phyloP scores from a whole-genome alignment of 1,140 invertebrate genomes.

The Brachionus rotundiformis region DNA sequence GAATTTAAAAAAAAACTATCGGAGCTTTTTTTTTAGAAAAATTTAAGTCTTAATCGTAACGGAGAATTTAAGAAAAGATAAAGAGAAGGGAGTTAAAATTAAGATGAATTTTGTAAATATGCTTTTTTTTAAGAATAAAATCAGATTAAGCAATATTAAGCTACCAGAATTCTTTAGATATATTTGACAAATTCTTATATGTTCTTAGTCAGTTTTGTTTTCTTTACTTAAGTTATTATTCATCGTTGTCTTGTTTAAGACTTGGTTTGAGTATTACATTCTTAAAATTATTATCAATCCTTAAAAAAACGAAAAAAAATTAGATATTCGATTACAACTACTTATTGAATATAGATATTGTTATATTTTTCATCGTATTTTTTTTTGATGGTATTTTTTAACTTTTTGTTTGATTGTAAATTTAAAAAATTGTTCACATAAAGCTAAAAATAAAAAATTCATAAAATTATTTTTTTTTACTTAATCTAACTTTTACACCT shows the following conservation, averaged over 20 bases:
- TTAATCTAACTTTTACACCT: not conserved
- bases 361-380: slow-evolving; percentile 1
- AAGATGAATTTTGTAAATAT: slow-evolving; percentile 1
- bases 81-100: not conserved
- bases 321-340: not conserved
- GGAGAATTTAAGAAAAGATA: not conserved
- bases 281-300: not conserved
- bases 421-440: slow-evolving; percentile 38
- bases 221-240: not conserved
- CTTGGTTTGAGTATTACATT: not conserved
- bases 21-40: not conserved
- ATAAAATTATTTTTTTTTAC: not conserved
- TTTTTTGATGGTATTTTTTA: slow-evolving; percentile 20
- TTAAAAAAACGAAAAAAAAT: not conserved
- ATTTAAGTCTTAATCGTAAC: not conserved
- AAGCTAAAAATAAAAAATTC: slow-evolving; percentile 1
- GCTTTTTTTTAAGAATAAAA: not conserved
- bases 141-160: not conserved
- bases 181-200: not conserved
- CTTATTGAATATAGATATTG: slow-evolving; percentile 5
- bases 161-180: slow-evolving; percentile 2
- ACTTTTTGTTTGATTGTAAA: slow-evolving; percentile 36
- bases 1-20: not conserved
- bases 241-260: not conserved
- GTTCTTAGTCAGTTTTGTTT: slow-evolving; percentile 19